Conservation (phyloP, 2,113 vertebrate species). For the Actinemys pallida region DNA sequence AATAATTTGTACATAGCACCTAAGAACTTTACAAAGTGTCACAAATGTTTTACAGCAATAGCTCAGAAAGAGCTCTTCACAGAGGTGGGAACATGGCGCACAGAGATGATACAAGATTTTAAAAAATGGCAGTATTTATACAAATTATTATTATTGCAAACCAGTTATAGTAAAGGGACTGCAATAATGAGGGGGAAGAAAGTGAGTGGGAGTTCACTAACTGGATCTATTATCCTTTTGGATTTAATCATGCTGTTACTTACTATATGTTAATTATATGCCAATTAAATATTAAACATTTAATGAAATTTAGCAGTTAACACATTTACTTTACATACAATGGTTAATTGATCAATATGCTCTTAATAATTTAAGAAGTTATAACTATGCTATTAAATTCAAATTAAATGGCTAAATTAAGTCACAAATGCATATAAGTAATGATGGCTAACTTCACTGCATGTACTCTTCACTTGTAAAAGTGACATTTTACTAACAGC, state of each 20-base stretch:
- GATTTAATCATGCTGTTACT: conserved; percentile 38
- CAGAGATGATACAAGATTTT: background rate
- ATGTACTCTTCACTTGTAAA: background rate
- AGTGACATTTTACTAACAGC: background rate
- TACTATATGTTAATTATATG: conserved; percentile 34
- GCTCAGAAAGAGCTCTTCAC: too few species aligned
- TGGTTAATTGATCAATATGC: background rate
- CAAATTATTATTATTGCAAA: conserved; percentile 2
- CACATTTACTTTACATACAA: background rate
- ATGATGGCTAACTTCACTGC: background rate
- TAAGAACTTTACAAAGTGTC: background rate
- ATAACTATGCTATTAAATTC: background rate
- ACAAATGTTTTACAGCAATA: background rate
- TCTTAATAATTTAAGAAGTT: background rate
- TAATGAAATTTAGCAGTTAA: conserved; percentile 13
- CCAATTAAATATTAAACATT: conserved; percentile 45
- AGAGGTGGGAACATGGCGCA: background rate
- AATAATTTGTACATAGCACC: background rate
- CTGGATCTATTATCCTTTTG: conserved; percentile 34
- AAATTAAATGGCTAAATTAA: conserved; percentile 12
- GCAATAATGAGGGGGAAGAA: conserved; percentile 7
- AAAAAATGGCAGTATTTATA: background rate
- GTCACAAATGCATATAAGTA: background rate
- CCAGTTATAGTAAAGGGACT: background rate
- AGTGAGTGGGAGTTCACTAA: conserved; percentile 3